Base-by-base conservation (phyloP, 2,888 invertebrate genomes). In the Norana najaformis region DNA sequence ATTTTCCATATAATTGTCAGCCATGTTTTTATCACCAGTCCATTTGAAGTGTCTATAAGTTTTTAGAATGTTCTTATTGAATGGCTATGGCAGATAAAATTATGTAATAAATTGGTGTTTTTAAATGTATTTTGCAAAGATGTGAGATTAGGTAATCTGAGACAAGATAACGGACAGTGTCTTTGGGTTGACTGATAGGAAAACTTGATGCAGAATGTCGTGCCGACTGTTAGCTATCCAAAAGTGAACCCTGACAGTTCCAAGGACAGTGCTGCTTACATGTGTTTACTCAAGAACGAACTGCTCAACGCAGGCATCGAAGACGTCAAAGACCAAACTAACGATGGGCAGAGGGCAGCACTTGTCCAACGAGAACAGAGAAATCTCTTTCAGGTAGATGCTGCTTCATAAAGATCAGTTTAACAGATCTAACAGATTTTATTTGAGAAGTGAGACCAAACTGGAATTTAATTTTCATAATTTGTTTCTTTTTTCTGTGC, bases 281-380 rank as follows among this genome's bases (percentile, higher is more conserved):
- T 97, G 93, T 98, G 98, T 94, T 96, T 99, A 53, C 95, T 99
- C 88, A 97, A 98, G 94, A 99, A 99, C 95, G 99, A 99, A 95
- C 96, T 99, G 53, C 96, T 99, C 1, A 98, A 98, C 23, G 97
- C 97, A 91, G 96, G 96, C 91, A 97, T 97, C 93, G 97, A 97
- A 94, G 97, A 97, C 94, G 96, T 97, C 13, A 95, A 95, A 93
- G 97, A 97, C 94, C 96, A 96, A 82, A 85, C 85, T 0, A 85
- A 37, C 93, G 97, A 97, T 94, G 97, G 47, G 13, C 89, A 97
- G 92, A 96, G 97, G 90, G 96, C 96, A 94, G 96, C 96, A 91
- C 94, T 96, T 69, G 96, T 96, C 18, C 96, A 96, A 3, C 95
- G 96, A 92, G 96, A 96, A 94, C 96, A 96, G 94, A 96, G 96